phyloP scores from a whole-genome alignment of 2,888 invertebrate species.

The Drosophila emarginata region DNA sequence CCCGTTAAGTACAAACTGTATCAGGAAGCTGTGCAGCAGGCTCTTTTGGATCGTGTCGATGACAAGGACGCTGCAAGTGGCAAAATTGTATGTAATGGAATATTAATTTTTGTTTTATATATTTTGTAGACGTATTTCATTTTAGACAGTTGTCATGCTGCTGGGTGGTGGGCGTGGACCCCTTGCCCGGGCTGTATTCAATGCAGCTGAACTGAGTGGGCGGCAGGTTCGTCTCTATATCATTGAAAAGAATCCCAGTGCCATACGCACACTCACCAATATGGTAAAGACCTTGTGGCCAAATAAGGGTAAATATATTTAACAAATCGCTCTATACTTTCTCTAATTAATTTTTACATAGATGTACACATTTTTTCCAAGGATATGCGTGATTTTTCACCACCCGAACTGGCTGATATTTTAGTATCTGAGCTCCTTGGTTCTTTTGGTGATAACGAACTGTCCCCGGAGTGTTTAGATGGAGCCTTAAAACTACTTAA shows the following conservation, averaged over 20 bases:
- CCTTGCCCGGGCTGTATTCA: slow-evolving; percentile 93
- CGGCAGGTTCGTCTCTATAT: slow-evolving; percentile 93
- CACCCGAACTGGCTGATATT: slow-evolving; percentile 95
- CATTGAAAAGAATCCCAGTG: slow-evolving; percentile 99
- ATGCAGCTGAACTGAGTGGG: slow-evolving; percentile 88
- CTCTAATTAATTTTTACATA: slow-evolving; percentile 27
- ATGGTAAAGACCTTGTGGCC: slow-evolving; percentile 91
- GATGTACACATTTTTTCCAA: slow-evolving; percentile 90
- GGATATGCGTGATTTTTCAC: slow-evolving; percentile 93
- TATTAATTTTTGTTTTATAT: no score
- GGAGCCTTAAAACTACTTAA: slow-evolving; percentile 94
- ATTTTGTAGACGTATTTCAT: background rate
- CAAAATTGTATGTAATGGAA: slow-evolving; percentile 83
- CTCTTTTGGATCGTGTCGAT: slow-evolving; percentile 86
- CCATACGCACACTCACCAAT: slow-evolving; percentile 91
- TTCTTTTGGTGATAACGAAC: slow-evolving; percentile 99
- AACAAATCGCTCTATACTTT: background rate
- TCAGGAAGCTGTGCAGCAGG: slow-evolving; percentile 91
- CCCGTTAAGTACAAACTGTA: slow-evolving; percentile 96
- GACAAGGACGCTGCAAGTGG: slow-evolving; percentile 83
- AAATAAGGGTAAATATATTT: slow-evolving; percentile 83
- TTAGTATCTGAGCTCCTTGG: slow-evolving; percentile 97
- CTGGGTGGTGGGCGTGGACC: slow-evolving; percentile 98
- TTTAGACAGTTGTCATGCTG: slow-evolving; percentile 88
- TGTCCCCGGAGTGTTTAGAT: slow-evolving; percentile 98